Conservation (phyloP, 2,888 invertebrate species). For the Eristalis arbustorum region DNA sequence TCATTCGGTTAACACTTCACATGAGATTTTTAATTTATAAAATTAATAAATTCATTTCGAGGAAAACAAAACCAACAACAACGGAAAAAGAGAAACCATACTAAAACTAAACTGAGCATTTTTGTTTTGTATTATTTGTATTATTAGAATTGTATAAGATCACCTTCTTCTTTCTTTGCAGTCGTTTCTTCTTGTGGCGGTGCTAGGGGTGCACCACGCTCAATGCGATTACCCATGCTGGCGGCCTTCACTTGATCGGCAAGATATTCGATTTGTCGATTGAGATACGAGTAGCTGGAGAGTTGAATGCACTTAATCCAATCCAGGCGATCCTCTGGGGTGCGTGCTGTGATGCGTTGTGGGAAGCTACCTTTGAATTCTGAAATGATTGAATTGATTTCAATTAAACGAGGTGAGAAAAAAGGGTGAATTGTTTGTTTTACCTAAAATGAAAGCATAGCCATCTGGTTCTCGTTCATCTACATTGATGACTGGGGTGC, state of each 20-base stretch:
- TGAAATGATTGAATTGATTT: constrained; percentile 76
- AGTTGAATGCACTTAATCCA: constrained; percentile 93
- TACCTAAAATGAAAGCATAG: constrained; percentile 91
- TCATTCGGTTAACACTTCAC: constrained; percentile 1
- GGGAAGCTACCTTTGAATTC: constrained; percentile 91
- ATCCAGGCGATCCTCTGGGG: constrained; percentile 89
- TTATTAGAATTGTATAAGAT: constrained; percentile 79
- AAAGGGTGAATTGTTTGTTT: constrained; percentile 71
- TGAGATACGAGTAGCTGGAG: constrained; percentile 91
- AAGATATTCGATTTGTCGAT: constrained; percentile 85
- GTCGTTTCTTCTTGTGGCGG: constrained; percentile 84
- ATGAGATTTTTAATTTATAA: constrained; percentile 4
- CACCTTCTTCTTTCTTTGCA: constrained; percentile 84
- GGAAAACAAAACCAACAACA: not conserved
- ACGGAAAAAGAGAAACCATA: not conserved
- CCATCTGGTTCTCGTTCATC: constrained; percentile 85
- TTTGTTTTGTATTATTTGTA: constrained; percentile 3
- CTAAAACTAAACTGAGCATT: constrained; percentile 24
- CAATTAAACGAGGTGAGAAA: not conserved
- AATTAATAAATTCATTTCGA: constrained; percentile 48
- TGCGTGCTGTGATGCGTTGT: constrained; percentile 90
- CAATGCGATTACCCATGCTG: constrained; percentile 78
- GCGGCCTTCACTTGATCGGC: constrained; percentile 81
- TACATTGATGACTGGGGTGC: constrained; percentile 85
- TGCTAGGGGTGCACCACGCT: constrained; percentile 82